These are phyloP conservation scores for Distichodus sexfasciatus DNA, from an alignment of 2,797 vertebrate genomes.

Conservation along the genomic window DNA sequence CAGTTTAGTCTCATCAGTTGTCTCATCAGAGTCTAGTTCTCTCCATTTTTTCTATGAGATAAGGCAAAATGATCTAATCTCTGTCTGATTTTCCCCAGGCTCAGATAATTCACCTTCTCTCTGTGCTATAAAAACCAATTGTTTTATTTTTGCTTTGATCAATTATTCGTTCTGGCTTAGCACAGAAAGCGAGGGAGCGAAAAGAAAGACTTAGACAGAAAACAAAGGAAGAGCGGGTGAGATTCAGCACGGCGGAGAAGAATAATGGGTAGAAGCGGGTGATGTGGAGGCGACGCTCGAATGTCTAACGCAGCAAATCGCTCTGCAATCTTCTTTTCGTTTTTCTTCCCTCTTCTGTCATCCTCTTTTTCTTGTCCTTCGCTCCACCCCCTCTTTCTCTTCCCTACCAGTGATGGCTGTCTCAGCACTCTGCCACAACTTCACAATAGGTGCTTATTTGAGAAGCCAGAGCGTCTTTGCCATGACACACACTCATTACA, in stretches of 20 bases:
- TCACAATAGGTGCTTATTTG: slow-evolving; percentile 53
- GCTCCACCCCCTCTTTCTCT: slow-evolving; percentile 59
- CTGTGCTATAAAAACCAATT: slow-evolving; percentile 70
- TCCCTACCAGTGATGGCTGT: slow-evolving; percentile 63
- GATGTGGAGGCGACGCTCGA: slow-evolving; percentile 60
- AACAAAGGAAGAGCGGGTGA: slow-evolving; percentile 43
- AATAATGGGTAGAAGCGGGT: slow-evolving; percentile 30
- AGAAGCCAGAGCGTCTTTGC: slow-evolving; percentile 54
- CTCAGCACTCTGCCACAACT: slow-evolving; percentile 48
- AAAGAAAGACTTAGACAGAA: slow-evolving; percentile 31
- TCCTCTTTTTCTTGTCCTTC: slow-evolving; percentile 58
- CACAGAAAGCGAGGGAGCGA: slow-evolving; percentile 58
- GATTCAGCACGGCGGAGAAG: slow-evolving; percentile 13
- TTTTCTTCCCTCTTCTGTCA: slow-evolving; percentile 54
- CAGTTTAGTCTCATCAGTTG: no score
- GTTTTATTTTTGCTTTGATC: slow-evolving; percentile 72
- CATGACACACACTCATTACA: slow-evolving; percentile 72
- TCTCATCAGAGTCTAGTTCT: no score
- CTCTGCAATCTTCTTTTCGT: slow-evolving; percentile 70
- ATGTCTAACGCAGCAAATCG: slow-evolving; percentile 77
- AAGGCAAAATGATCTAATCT: slow-evolving; percentile 60
- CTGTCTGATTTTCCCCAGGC: slow-evolving; percentile 63
- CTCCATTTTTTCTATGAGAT: no score
- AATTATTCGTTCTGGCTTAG: slow-evolving; percentile 71
- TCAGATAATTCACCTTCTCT: slow-evolving; percentile 61